phyloP scores from a whole-genome alignment of 2,113 vertebrate genomes.

The Hippolais icterina region DNA sequence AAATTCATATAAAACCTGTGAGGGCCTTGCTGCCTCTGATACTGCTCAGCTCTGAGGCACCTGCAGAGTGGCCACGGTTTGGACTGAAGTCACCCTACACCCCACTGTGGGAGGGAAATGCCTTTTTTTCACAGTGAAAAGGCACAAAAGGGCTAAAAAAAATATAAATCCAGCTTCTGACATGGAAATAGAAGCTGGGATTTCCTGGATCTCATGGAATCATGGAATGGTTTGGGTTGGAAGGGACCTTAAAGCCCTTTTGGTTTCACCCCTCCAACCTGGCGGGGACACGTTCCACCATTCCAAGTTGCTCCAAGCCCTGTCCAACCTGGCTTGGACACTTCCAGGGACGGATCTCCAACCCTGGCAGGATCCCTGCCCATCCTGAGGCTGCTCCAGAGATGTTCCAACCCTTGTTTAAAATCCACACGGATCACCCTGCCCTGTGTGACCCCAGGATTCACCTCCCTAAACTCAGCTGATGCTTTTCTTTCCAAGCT shows the following conservation, averaged over 20 bases:
- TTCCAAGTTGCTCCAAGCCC: not conserved
- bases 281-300: not conserved
- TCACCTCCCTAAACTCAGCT: not conserved
- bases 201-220: not conserved
- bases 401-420: not conserved
- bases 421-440: fast-evolving
- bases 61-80: not conserved
- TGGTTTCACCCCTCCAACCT: not conserved
- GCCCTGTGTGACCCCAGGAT: not conserved
- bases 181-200: fast-evolving
- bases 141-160: not conserved
- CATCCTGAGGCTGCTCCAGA: not conserved
- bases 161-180: not conserved
- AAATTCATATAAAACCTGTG: fast-evolving
- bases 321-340: fast-evolving
- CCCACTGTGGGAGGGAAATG: not conserved
- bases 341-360: not conserved
- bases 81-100: not conserved
- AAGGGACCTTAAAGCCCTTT: not conserved
- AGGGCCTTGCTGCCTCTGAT: not conserved
- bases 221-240: not conserved
- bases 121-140: not conserved
- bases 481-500: not conserved
- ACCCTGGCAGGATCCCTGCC: not conserved
- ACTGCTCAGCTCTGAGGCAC: not conserved